These are phyloP conservation scores for Pseudolaguvia tuberculata DNA, from an alignment of 2,113 vertebrate genomes.

Conservation along the genomic window DNA sequence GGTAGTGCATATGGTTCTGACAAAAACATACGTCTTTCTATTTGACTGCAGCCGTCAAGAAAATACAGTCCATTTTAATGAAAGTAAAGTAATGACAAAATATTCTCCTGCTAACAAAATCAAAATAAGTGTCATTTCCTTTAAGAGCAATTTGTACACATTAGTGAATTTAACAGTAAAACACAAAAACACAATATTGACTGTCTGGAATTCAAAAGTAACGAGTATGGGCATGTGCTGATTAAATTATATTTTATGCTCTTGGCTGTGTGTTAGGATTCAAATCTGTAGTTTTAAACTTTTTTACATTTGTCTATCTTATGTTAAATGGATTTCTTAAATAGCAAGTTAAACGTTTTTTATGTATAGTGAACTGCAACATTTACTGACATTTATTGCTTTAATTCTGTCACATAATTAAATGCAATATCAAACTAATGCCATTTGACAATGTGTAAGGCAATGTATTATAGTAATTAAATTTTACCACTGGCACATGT, in stretches of 20 bases:
- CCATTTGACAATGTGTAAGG: background rate
- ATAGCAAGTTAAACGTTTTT: background rate
- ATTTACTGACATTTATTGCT: background rate
- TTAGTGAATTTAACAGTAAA: too few relatives aligned
- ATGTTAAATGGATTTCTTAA: background rate
- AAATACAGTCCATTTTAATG: too few relatives aligned
- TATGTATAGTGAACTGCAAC: too few relatives aligned
- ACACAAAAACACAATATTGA: background rate
- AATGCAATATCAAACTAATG: background rate
- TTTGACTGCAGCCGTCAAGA: too few relatives aligned
- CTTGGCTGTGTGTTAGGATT: background rate
- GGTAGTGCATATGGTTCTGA: slow-evolving; percentile 12
- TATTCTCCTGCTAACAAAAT: too few relatives aligned
- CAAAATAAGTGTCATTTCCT: too few relatives aligned
- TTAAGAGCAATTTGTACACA: too few relatives aligned
- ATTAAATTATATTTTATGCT: background rate
- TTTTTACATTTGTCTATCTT: background rate
- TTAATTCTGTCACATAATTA: background rate
- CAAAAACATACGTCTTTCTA: slow-evolving; percentile 25
- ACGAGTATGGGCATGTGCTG: background rate
- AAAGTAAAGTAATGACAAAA: too few relatives aligned
- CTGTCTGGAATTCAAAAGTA: background rate
- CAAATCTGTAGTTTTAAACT: background rate
- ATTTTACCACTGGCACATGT: background rate
- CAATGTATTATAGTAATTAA: background rate